These are phyloP conservation scores for Dipus sagitta DNA, from an alignment of 2,797 vertebrate species.

Conservation along the genomic window DNA sequence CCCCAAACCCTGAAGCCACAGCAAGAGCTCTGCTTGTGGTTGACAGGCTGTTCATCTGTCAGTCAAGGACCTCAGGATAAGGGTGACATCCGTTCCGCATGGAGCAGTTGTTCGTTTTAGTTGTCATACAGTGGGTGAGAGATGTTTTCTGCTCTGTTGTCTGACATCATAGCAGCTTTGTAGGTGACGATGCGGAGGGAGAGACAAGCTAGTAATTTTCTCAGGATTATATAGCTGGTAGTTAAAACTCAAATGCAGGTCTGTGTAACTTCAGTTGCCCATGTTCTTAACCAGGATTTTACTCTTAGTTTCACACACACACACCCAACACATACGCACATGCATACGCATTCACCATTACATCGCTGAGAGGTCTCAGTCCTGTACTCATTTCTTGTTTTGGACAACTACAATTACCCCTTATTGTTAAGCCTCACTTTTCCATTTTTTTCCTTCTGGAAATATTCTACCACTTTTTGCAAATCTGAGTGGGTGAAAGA, in stretches of 20 bases:
- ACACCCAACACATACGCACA: background rate
- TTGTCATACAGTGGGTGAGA: background rate
- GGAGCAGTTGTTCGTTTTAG: background rate
- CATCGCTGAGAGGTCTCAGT: background rate
- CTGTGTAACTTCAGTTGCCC: background rate
- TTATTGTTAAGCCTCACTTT: background rate
- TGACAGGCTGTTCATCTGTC: background rate
- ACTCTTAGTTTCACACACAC: background rate
- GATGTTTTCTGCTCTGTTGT: background rate
- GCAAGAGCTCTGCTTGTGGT: background rate
- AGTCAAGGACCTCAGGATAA: background rate
- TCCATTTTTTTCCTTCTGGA: background rate
- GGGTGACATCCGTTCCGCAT: background rate
- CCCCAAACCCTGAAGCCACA: background rate
- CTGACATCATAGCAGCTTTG: background rate
- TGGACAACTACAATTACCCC: background rate
- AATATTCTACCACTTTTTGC: background rate
- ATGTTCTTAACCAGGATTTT: background rate
- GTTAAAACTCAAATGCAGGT: background rate
- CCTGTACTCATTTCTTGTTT: background rate
- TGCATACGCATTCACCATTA: background rate
- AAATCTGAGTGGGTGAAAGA: background rate
- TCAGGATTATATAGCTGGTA: background rate
- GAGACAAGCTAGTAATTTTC: background rate
- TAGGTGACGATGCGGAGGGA: background rate